Evolutionary conservation across 2,888 invertebrate species (phyloP), one percentile per base, ranked within the genome.

Genomic region (Eupsilia transversa): DNA sequence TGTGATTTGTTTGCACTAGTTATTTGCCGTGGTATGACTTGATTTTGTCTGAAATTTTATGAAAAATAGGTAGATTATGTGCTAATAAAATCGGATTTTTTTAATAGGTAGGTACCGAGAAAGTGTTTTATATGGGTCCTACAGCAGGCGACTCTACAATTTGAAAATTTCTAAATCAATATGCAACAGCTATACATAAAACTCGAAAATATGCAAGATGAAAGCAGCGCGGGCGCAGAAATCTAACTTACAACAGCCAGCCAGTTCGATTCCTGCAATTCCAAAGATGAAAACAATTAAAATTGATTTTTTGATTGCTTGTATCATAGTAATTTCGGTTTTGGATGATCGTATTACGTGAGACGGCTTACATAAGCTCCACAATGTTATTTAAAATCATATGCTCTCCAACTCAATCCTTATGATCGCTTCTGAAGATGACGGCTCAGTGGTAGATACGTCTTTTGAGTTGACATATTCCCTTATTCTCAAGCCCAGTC

Each of bases 1-100:
- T 67, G 70, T 30, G 67, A 77, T 73, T 67, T 23, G 27, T 46
- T 46, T 64, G 43, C 69, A 77, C 35, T 57, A 52, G 35, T 46
- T 43, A 23, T 17, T 38, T 54, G n/a, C 35, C 10, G 30, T 23
- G 20, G 59, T 12, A 2, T 49, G 17, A 17, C 9, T 27, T 57
- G 14, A 14, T 38, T 56, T 72, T 64, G 9, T 14, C 20, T 7
- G 30, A n/a, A 54, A 23, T 54, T 23, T 41, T 9, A 43, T 23
- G 27, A n/a, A n/a, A n/a, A n/a, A n/a, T n/a, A n/a, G n/a, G n/a
- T n/a, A n/a, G n/a, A n/a, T n/a, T n/a, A n/a, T n/a, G n/a, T n/a
- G n/a, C 5, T 33, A 7, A 33, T 54, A 14, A 20, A 33, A 46
- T 46, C 30, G 7, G 14, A 27, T 3, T 10, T 12, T n/a, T n/a